These are phyloP conservation scores for Bubo blakistoni DNA, from an alignment of 2,113 vertebrate genomes.

Conservation along the genomic window DNA sequence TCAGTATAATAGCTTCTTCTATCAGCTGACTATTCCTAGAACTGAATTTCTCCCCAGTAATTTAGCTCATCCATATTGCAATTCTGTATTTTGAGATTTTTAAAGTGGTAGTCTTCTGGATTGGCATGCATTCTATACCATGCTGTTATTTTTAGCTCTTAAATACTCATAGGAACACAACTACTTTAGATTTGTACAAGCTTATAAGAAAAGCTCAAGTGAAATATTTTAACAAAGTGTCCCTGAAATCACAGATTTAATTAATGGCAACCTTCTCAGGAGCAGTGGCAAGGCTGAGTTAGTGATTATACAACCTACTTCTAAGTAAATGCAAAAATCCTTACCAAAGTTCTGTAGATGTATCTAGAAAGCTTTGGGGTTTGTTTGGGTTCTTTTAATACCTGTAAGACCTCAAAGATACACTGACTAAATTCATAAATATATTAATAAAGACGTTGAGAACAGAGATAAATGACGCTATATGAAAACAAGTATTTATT, in stretches of 20 bases:
- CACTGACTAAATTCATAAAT: not conserved
- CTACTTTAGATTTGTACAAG: not conserved
- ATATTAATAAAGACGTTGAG: not conserved
- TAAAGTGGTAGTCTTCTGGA: not conserved
- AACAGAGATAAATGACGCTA: not conserved
- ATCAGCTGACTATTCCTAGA: not conserved
- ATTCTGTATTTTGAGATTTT: not conserved
- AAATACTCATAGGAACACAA: not conserved
- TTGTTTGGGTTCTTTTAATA: not conserved
- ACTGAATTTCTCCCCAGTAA: not conserved
- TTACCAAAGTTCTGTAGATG: not conserved
- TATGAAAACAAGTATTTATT: not conserved
- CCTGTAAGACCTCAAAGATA: not conserved
- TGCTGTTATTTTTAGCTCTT: not conserved
- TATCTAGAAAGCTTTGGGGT: not conserved
- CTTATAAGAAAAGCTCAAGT: not conserved
- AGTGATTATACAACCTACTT: not conserved
- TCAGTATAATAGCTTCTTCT: not conserved
- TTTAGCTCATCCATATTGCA: not conserved
- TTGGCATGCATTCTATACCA: not conserved
- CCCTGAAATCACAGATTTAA: not conserved
- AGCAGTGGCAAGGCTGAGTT: not conserved
- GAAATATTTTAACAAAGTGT: not conserved
- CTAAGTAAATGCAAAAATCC: not conserved
- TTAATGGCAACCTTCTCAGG: not conserved